These are phyloP conservation scores for mouse (Mus musculus) DNA, from an alignment of 2,113 vertebrate genomes.

Conservation along the genomic window GRCm39 chr9:39911501-39912000, in stretches of 20 bases:
- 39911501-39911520: neutral
- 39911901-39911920: neutral
- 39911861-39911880: conserved; percentile 15
- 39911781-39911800: conserved; percentile 55
- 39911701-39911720: conserved; percentile 65
- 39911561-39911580: neutral
- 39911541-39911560: neutral
- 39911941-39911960: conserved; percentile 65
- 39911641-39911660: conserved; percentile 77
- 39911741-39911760: conserved; percentile 53
- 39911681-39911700: conserved; percentile 57
- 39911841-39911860: conserved; percentile 50
- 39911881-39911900: conserved; percentile 68
- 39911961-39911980: conserved; percentile 65
- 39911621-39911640: neutral
- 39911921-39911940: conserved; percentile 70
- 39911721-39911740: conserved; percentile 14
- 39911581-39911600: neutral
- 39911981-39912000: conserved; percentile 76
- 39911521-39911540: neutral
- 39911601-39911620: neutral
- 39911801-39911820: conserved; percentile 54
- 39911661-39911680: conserved; percentile 72
- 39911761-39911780: conserved; percentile 54
- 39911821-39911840: neutral